Conservation (phyloP, 2,797 vertebrate genomes). For the Semaprochilodus insignis region DNA sequence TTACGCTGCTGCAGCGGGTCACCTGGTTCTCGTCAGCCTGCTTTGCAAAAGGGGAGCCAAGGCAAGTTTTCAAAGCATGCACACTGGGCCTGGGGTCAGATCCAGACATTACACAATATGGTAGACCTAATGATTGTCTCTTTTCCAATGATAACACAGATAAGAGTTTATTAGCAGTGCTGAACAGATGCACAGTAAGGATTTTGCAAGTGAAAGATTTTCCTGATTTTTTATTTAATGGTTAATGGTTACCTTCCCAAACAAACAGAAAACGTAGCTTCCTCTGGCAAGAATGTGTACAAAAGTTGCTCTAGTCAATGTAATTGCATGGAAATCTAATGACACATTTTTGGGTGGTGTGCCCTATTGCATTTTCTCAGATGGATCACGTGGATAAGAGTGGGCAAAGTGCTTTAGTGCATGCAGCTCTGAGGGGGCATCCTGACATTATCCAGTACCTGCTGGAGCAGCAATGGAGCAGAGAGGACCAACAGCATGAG, state of each 20-base stretch:
- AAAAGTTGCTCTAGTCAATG: background rate
- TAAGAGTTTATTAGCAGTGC: background rate
- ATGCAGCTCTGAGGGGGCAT: conserved; percentile 92
- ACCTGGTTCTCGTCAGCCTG: conserved; percentile 86
- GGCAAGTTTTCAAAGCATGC: conserved; percentile 74
- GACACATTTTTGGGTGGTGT: background rate
- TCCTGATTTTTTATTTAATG: too few relatives aligned
- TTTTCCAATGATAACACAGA: background rate
- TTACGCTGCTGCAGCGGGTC: conserved; percentile 91
- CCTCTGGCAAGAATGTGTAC: background rate
- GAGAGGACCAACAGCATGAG: conserved; percentile 78
- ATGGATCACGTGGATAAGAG: conserved; percentile 93
- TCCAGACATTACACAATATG: background rate
- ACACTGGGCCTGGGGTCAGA: background rate
- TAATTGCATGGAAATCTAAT: background rate
- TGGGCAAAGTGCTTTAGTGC: conserved; percentile 93
- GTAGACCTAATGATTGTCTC: background rate
- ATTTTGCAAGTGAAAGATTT: background rate
- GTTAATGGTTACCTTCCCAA: background rate
- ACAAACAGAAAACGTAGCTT: background rate
- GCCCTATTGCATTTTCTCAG: conserved; percentile 69
- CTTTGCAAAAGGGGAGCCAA: conserved; percentile 89
- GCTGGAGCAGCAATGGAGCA: conserved; percentile 84
- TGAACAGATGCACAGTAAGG: background rate
- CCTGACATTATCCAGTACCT: conserved; percentile 87